phyloP scores from a whole-genome alignment of 2,113 vertebrate genomes.

The Elephas maximus region DNA sequence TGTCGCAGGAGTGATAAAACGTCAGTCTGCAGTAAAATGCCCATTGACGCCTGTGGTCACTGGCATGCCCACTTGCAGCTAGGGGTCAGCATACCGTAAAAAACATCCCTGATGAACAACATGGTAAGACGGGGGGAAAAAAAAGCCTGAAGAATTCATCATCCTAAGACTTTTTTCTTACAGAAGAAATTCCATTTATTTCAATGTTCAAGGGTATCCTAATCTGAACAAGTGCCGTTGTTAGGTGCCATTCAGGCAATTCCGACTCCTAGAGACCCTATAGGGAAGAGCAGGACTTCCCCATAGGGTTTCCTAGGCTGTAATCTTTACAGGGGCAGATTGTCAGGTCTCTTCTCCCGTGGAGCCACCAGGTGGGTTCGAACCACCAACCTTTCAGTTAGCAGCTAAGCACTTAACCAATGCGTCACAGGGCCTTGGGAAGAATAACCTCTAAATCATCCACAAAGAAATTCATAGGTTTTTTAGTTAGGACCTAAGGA shows the following conservation, averaged over 20 bases:
- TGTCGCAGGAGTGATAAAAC: slow-evolving; percentile 13
- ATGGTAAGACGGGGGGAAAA: background rate
- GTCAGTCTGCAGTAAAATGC: background rate
- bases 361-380: background rate
- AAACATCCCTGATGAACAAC: background rate
- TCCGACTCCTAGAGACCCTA: background rate
- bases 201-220: background rate
- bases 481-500: background rate
- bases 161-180: background rate
- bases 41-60: slow-evolving; percentile 18
- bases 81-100: background rate
- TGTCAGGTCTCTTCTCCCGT: background rate
- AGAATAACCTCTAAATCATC: background rate
- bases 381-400: background rate
- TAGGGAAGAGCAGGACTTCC: background rate
- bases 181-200: slow-evolving; percentile 29
- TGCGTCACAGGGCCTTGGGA: background rate
- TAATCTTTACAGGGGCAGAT: background rate
- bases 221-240: background rate
- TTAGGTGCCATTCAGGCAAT: background rate
- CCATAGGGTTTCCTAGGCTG: background rate
- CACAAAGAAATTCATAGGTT: background rate
- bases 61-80: background rate
- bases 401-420: background rate
- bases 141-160: background rate